Evolutionary conservation across 2,888 invertebrate genomes (phyloP).

Genomic region (Macroteleia sp.): DNA sequence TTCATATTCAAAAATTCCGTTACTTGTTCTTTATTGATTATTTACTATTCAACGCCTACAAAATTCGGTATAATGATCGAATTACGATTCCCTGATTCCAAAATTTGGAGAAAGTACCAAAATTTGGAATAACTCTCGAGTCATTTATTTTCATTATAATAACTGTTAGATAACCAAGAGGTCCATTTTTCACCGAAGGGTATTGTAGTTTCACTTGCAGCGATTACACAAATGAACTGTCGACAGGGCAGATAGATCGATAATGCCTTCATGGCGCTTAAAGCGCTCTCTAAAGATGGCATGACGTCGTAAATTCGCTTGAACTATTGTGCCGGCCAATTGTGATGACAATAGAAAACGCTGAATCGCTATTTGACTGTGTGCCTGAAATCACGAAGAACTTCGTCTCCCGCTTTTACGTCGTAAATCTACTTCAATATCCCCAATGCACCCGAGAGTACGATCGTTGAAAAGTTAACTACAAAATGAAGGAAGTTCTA

Average conservation of each 20-base stretch:
- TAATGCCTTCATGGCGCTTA: conserved; percentile 63
- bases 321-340: conserved; percentile 69
- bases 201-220: conserved; percentile 64
- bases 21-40: no score
- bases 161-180: conserved; percentile 50
- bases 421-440: conserved; percentile 69
- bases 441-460: conserved; percentile 28
- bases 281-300: conserved; percentile 66
- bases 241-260: conserved; percentile 64
- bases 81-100: no score
- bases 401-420: conserved; percentile 49
- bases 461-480: conserved; percentile 38
- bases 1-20: no score
- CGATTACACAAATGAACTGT: conserved; percentile 65
- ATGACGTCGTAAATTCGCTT: conserved; percentile 72
- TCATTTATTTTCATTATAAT: conserved; percentile 60
- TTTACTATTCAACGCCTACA: no score
- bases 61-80: no score
- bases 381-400: conserved; percentile 69
- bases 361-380: conserved; percentile 73
- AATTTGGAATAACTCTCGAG: not conserved
- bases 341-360: conserved; percentile 73
- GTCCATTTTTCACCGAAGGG: conserved; percentile 55
- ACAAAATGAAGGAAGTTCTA: conserved; percentile 7
- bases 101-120: not conserved